These are phyloP conservation scores for Lacanobia wlatinum DNA, from an alignment of 2,888 invertebrate genomes.

Conservation along the genomic window DNA sequence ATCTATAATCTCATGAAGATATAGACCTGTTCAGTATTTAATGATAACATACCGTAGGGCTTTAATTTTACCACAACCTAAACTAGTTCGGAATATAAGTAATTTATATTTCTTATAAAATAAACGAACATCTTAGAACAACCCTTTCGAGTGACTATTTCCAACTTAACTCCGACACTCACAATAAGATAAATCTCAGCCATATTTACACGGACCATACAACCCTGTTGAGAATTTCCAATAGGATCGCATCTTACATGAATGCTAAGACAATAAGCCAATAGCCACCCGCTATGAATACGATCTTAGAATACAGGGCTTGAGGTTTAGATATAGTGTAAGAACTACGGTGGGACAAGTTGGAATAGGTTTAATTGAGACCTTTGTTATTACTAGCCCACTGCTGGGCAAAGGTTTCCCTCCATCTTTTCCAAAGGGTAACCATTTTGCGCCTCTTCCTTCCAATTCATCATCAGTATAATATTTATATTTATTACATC, in stretches of 20 bases:
- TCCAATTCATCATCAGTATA: too few relatives aligned
- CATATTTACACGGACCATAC: constrained; percentile 21
- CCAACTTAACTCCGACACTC: not conserved
- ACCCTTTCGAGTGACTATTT: not conserved
- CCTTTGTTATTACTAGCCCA: too few relatives aligned
- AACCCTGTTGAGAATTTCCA: constrained; percentile 22
- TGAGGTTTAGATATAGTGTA: constrained; percentile 16
- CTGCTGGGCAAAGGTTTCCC: too few relatives aligned
- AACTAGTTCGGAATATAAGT: too few relatives aligned
- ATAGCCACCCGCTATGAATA: constrained; percentile 44
- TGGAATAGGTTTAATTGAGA: not conserved
- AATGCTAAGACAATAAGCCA: constrained; percentile 56
- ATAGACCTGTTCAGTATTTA: too few relatives aligned
- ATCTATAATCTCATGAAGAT: too few relatives aligned
- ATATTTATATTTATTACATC: too few relatives aligned
- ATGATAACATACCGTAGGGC: too few relatives aligned
- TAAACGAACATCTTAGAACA: not conserved
- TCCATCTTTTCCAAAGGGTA: too few relatives aligned
- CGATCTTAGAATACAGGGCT: constrained; percentile 33
- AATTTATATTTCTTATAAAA: too few relatives aligned
- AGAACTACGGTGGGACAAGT: not conserved
- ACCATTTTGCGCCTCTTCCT: too few relatives aligned
- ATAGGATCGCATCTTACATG: constrained; percentile 45
- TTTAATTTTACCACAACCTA: too few relatives aligned
- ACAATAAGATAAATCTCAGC: constrained; percentile 8